phyloP scores from a whole-genome alignment of 2,113 vertebrate species.

The Pungitius pungitius region DNA sequence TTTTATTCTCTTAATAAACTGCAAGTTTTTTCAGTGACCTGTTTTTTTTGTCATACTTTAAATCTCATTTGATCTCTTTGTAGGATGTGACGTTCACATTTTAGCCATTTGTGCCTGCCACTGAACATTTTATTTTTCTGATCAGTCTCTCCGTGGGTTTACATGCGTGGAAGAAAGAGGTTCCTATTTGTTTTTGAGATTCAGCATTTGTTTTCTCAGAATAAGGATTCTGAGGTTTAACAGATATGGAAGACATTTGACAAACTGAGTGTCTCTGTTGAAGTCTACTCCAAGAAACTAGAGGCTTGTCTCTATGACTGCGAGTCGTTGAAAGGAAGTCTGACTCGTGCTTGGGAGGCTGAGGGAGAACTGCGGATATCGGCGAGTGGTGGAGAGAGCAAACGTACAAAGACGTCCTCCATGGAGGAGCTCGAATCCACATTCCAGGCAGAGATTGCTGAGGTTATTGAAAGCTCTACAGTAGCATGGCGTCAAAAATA shows the following conservation, averaged over 20 bases:
- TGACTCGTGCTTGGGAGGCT: too few relatives aligned
- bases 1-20: slow-evolving; percentile 13
- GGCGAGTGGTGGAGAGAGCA: too few relatives aligned
- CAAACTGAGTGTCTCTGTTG: neutral
- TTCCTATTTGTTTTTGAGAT: neutral
- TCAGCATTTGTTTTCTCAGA: neutral
- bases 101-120: neutral
- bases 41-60: neutral
- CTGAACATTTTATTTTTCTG: neutral
- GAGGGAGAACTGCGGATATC: too few relatives aligned
- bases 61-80: neutral
- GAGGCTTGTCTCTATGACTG: too few relatives aligned
- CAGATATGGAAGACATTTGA: neutral
- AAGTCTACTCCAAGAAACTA: too few relatives aligned
- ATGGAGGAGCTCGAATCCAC: too few relatives aligned
- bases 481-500: too few relatives aligned
- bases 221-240: neutral
- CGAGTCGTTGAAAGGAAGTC: too few relatives aligned
- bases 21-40: neutral
- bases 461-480: too few relatives aligned
- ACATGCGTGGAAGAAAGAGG: neutral
- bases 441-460: too few relatives aligned
- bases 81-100: neutral
- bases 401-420: too few relatives aligned
- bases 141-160: too few relatives aligned